A percentile compares a stretch with the other conserved stretches of the same genome.
Conservation (phyloP, 2,113 vertebrate species). For the Prochilodus magdalenae region DNA sequence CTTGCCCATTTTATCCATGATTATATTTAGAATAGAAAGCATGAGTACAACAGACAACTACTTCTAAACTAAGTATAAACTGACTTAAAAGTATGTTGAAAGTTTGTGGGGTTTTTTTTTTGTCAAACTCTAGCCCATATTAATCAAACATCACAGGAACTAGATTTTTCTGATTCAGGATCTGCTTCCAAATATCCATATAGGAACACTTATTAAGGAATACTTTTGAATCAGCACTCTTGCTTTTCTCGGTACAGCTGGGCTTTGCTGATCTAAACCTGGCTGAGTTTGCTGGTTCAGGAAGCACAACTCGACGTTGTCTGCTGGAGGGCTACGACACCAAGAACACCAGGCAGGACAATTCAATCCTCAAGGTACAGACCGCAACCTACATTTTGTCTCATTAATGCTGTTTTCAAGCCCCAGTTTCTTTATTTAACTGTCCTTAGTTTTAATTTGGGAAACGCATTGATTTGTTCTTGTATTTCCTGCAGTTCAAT, state of each 20-base stretch:
- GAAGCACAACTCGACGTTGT: slow-evolving; percentile 93
- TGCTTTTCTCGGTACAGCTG: slow-evolving; percentile 77
- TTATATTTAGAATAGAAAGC: not conserved
- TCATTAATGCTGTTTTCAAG: not conserved
- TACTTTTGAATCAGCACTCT: not conserved
- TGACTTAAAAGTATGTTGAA: too few species aligned
- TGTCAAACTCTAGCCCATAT: not conserved
- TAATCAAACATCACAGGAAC: not conserved
- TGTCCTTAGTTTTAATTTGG: not conserved
- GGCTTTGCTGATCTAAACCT: slow-evolving; percentile 98
- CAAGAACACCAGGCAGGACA: slow-evolving; percentile 98
- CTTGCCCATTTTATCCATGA: not conserved
- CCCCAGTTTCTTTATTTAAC: not conserved
- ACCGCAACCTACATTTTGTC: not conserved
- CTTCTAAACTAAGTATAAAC: too few species aligned
- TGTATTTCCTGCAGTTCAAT: not conserved
- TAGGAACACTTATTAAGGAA: not conserved
- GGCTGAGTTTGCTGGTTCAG: slow-evolving; percentile 96
- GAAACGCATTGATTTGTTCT: slow-evolving; percentile 1
- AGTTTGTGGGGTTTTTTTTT: not conserved
- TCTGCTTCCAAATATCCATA: not conserved
- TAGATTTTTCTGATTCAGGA: too few species aligned
- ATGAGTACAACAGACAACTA: not conserved
- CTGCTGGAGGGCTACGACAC: slow-evolving; percentile 98
- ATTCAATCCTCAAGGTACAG: slow-evolving; percentile 97